Evolutionary conservation across 2,113 vertebrate species (phyloP), one percentile per base, ranked within the genome.

Genomic region (Oreochromis aureus): DNA sequence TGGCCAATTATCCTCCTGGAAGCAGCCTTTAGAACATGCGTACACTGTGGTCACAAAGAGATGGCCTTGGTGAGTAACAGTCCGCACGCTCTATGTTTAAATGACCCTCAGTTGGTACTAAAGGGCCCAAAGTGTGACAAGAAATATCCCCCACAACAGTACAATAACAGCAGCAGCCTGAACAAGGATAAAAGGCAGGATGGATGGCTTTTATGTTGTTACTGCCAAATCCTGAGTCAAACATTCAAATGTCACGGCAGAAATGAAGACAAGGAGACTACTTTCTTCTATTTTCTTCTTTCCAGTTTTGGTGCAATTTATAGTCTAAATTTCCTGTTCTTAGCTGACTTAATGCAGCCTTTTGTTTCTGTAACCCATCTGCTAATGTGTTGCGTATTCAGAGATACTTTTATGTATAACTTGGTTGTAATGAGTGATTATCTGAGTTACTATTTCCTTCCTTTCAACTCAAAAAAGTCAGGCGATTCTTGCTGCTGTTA

Each of bases 391-490:
- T 46, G 44, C 44, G n/a, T 44, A 24, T 44, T 71, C n/a, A 44
- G 1, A 44, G 39, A 71, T 44, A n/a, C 36, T 44, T 44, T 71
- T 24, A 12, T 71, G n/a, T 24, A 44, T 44, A 71, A 22, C n/a
- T 44, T 15, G 12, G n/a, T 44, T 71, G 36, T 44, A 71, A 71
- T 71, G 66, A 16, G 36, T 44, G 39, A 24, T 71, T 71, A 71
- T 71, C 39, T 24, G 66, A 71, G 36, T 44, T 71, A 44, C 34
- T 39, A 69, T 69, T 69, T 69, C 34, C 63, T 39, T 39, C 66
- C 19, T 71, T 44, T 71, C 36, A 44, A 16, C 36, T 24, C 36
- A 44, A 6, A 24, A 71, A 22, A 44, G 66, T 24, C n/a, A 3
- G 39, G 11, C 5, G n/a, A 71, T 44, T 71, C 66, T 71, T 27